phyloP scores from a whole-genome alignment of 53 echinoderm and acorn worm species.

The Luidia sarsii region DNA sequence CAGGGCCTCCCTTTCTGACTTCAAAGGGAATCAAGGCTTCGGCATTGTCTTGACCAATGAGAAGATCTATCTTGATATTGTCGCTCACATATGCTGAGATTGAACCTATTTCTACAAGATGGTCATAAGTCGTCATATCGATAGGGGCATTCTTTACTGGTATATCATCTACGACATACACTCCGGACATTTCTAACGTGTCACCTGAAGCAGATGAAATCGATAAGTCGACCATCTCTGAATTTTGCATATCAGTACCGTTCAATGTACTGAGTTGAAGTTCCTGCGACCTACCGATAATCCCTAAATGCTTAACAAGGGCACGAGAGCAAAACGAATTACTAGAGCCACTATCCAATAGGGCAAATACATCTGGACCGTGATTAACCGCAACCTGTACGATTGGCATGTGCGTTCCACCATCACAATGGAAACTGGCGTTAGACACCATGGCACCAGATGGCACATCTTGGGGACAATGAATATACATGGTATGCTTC shows the following conservation, averaged over 20 bases:
- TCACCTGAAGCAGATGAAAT: constrained; percentile 8
- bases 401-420: constrained; percentile 15
- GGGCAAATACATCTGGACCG: constrained; percentile 1
- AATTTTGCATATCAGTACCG: constrained; percentile 16
- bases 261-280: constrained; percentile 48
- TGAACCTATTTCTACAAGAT: constrained; percentile 7
- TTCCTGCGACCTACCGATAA: background rate
- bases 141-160: constrained; percentile 37
- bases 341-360: constrained; percentile 54
- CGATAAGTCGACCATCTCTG: constrained; percentile 18
- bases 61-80: constrained; percentile 31
- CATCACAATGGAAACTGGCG: constrained; percentile 15
- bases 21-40: constrained; percentile 58
- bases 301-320: constrained; percentile 8
- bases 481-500: no score
- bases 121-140: constrained; percentile 7
- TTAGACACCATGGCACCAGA: constrained; percentile 37
- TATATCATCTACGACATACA: constrained; percentile 51
- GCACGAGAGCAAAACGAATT: constrained; percentile 53
- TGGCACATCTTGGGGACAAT: background rate
- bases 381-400: constrained; percentile 27
- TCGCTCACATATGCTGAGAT: constrained; percentile 33
- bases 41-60: constrained; percentile 57
- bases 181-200: constrained; percentile 13
- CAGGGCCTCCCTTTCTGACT: constrained; percentile 33